A percentile compares a stretch with the other conserved stretches of the same genome.
phyloP scores from a whole-genome alignment of 2,888 invertebrate genomes.

The Apeira syringaria region DNA sequence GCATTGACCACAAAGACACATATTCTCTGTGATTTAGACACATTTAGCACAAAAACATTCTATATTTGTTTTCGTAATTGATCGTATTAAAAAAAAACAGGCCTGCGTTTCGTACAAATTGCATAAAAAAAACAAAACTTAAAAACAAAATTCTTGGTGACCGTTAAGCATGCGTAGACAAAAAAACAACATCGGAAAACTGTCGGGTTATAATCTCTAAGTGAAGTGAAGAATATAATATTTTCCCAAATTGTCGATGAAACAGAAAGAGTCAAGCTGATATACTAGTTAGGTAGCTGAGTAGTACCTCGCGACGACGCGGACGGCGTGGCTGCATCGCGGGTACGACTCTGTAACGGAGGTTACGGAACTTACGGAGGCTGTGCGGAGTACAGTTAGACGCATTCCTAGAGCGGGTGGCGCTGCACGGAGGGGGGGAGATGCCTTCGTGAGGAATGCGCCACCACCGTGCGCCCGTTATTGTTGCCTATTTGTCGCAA shows the following conservation, averaged over 20 bases:
- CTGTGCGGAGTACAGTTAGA: slow-evolving; percentile 68
- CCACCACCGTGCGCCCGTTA: slow-evolving; percentile 44
- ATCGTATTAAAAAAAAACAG: too few species aligned
- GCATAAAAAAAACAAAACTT: too few species aligned
- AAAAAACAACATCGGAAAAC: too few species aligned
- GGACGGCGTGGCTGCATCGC: slow-evolving; percentile 10
- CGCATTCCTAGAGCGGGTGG: slow-evolving; percentile 69
- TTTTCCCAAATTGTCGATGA: slow-evolving; percentile 10
- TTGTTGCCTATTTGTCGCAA: slow-evolving; percentile 20
- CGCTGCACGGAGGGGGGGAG: slow-evolving; percentile 28
- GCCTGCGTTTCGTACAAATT: too few species aligned
- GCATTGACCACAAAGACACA: too few species aligned
- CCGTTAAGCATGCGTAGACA: too few species aligned
- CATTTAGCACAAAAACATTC: too few species aligned
- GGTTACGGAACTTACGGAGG: slow-evolving; percentile 63
- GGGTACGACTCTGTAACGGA: slow-evolving; percentile 17
- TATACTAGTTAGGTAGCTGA: slow-evolving; percentile 5
- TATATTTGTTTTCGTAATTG: too few species aligned
- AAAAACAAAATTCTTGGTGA: too few species aligned
- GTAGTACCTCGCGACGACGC: slow-evolving; percentile 3
- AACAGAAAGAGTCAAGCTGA: background rate
- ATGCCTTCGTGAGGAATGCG: slow-evolving; percentile 41
- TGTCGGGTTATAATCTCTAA: too few species aligned
- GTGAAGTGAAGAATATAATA: too few species aligned
- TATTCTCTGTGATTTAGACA: too few species aligned